Evolutionary conservation across 2,113 vertebrate genomes (phyloP).

Genomic region (Pterocles burchelli): DNA sequence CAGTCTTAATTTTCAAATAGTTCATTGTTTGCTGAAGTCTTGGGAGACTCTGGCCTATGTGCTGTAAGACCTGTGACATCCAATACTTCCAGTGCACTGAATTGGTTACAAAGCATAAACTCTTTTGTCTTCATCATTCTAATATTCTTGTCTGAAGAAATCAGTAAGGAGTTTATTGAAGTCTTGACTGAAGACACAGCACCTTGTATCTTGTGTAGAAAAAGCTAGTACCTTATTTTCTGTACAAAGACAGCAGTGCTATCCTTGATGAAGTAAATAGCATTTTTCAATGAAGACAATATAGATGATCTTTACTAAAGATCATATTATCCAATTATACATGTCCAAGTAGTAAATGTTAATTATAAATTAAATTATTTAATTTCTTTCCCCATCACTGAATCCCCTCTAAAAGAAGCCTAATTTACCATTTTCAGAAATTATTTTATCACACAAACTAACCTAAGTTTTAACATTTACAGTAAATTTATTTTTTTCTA

Average conservation of each 20-base stretch:
- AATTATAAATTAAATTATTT: conserved; percentile 55
- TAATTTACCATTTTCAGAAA: conserved; percentile 28
- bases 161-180: neutral
- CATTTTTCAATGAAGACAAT: conserved; percentile 25
- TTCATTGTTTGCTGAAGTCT: neutral
- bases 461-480: neutral
- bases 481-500: neutral
- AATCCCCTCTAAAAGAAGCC: neutral
- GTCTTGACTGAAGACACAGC: conserved; percentile 35
- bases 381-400: neutral
- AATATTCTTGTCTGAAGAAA: neutral
- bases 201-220: conserved; percentile 56
- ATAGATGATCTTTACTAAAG: conserved; percentile 22
- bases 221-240: conserved; percentile 3
- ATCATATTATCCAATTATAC: neutral
- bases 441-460: neutral
- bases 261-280: conserved; percentile 17
- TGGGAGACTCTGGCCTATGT: neutral
- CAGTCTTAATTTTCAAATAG: conserved; percentile 8
- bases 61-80: conserved; percentile 16
- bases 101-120: neutral
- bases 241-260: conserved; percentile 18
- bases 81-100: conserved; percentile 38
- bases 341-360: conserved; percentile 23
- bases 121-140: neutral